A percentile compares a stretch with the other conserved stretches of the same genome.
These are phyloP conservation scores for Alectoris magna DNA, from an alignment of 2,797 vertebrate species.

Conservation along the genomic window DNA sequence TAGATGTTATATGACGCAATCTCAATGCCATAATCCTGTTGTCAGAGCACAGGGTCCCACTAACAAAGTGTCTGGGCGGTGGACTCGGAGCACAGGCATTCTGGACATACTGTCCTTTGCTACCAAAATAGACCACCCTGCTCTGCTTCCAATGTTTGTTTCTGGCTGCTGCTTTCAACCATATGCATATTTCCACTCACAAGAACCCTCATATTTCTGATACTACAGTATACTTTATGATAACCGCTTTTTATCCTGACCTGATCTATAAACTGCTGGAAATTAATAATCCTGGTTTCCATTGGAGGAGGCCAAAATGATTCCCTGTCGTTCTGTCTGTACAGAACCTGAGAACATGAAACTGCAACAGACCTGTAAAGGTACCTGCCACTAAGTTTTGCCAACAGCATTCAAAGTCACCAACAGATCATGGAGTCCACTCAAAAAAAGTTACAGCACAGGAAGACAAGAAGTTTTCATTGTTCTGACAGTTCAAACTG, in stretches of 20 bases:
- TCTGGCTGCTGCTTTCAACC: not conserved
- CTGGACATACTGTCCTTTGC: not conserved
- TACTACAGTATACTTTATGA: not conserved
- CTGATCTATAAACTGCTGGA: not conserved
- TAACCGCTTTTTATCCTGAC: not conserved
- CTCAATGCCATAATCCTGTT: not conserved
- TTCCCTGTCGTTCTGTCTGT: not conserved
- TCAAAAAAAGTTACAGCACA: not conserved
- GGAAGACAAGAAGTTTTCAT: not conserved
- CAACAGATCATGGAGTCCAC: not conserved
- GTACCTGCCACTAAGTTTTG: not conserved
- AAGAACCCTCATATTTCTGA: not conserved
- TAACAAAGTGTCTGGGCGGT: not conserved
- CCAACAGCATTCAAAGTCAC: not conserved
- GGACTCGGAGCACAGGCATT: not conserved
- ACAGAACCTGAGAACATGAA: not conserved
- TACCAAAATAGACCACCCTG: not conserved
- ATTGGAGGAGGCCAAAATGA: not conserved
- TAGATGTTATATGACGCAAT: rapidly evolving
- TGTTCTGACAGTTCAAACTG: not conserved
- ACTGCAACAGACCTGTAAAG: not conserved
- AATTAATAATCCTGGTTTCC: not conserved
- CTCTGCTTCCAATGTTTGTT: not conserved
- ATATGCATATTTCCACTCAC: not conserved
- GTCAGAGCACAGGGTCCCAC: not conserved